Evolutionary conservation across 2,797 vertebrate species (phyloP).

Genomic region (Apogon talboti): DNA sequence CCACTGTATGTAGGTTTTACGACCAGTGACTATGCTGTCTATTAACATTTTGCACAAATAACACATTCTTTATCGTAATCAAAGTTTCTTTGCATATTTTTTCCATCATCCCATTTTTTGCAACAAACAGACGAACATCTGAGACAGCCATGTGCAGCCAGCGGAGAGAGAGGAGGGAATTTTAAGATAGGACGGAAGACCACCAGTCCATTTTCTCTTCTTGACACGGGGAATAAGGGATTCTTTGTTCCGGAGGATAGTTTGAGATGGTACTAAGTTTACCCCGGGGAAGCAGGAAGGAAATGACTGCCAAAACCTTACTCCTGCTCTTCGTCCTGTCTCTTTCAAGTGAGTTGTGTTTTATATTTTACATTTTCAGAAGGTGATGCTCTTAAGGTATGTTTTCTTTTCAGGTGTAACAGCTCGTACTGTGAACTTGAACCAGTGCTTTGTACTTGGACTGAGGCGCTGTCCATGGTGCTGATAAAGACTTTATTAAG

Average conservation of each 20-base stretch:
- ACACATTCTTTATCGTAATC: neutral
- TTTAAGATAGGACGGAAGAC: neutral
- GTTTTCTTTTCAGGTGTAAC: neutral
- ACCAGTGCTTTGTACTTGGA: neutral
- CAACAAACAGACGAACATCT: neutral
- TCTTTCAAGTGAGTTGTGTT: constrained; percentile 68
- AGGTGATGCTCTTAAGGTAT: neutral
- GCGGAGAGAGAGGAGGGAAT: constrained; percentile 1
- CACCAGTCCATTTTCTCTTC: neutral
- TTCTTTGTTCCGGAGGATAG: constrained; percentile 8
- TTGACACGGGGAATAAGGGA: neutral
- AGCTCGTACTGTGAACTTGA: neutral
- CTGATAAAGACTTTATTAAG: constrained; percentile 12
- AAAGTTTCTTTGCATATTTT: constrained; percentile 1
- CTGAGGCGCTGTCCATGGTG: constrained; percentile 13
- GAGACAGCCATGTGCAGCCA: constrained; percentile 8
- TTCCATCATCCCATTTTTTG: neutral
- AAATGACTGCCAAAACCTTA: constrained; percentile 60
- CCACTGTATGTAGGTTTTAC: neutral
- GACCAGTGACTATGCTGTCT: constrained; percentile 10
- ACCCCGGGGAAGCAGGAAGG: constrained; percentile 22
- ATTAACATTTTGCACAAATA: neutral
- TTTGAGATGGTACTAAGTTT: constrained; percentile 28
- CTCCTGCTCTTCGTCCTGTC: constrained; percentile 67
- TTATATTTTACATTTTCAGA: neutral